Base-by-base conservation (phyloP, 1,140 invertebrate genomes). In the Plectrocnemia conspersa region DNA sequence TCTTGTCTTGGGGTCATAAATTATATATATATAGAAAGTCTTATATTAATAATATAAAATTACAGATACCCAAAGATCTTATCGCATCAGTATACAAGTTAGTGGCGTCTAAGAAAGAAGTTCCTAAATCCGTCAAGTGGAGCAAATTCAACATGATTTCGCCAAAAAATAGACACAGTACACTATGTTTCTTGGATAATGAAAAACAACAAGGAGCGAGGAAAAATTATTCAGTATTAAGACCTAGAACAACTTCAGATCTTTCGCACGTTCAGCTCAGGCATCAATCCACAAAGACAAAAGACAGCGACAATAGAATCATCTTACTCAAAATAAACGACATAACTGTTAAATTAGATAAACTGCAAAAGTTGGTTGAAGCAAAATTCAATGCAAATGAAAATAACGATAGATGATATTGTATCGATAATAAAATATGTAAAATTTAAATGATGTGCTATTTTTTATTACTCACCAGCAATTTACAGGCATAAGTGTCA, bases 31-130 rank as follows among this genome's bases (percentile, higher is more conserved):
- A 16, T 47, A 27, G 13, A 13, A 5, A 49, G 23, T 35, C 18
- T 15, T 27, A 27, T 29, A 47, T 18, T 18, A 32, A 49, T 5
- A 21, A 15, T 22, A 49, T 35, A 9, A 21, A 49, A 5, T 69
- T 67, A 22, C 60, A 76, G 74, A 77, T 91, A 54, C 87, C 88
- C 0, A 82, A 80, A 63, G 83, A 89, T 32, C 70, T 90, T 16
- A 81, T 88, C 59, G 69, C 80, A 23, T 80, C 79, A 38, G 79
- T 88, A 7, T 86, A 88, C 64, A 80, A 82, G 58, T 71, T 89
- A 56, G 86, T 88, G 1, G 81, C 79, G 0, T 81, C 83, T 44
- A 77, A 77, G n/a, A 82, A 81, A 58, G 78, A 80, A 73, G 69
- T 52, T 76, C 47, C 47, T 3, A 50, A 50, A 1, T 38, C 22